Conservation (phyloP, 2,797 vertebrate species). For the Sylvia borin region DNA sequence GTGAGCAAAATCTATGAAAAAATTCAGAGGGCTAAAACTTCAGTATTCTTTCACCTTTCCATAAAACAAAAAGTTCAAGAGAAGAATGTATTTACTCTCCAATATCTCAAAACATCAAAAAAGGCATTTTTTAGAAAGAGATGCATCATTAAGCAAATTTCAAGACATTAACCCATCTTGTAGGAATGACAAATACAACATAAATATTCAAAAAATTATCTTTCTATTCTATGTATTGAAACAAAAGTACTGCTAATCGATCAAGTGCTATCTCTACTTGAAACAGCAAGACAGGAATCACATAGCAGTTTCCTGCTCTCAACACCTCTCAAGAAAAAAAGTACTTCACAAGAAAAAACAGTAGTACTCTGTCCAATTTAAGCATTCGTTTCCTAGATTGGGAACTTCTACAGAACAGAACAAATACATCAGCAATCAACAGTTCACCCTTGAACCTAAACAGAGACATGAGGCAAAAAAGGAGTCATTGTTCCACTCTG, state of each 20-base stretch:
- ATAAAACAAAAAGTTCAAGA: neutral
- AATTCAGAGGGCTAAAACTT: neutral
- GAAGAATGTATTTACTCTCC: neutral
- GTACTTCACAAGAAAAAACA: neutral
- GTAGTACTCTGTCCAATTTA: neutral
- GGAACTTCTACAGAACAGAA: neutral
- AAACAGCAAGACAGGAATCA: neutral
- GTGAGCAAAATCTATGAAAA: neutral
- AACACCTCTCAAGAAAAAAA: neutral
- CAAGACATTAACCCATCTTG: neutral
- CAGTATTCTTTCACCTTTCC: neutral
- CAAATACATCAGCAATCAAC: neutral
- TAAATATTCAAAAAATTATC: neutral
- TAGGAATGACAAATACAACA: neutral
- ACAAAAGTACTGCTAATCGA: neutral
- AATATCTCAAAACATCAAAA: neutral
- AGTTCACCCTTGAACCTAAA: neutral
- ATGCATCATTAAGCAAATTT: neutral
- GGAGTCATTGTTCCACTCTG: neutral
- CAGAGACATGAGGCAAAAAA: neutral
- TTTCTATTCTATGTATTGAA: neutral
- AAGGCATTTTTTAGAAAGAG: neutral
- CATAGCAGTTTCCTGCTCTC: neutral
- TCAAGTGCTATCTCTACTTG: neutral
- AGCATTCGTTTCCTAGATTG: neutral